A percentile compares a stretch with the other conserved stretches of the same genome.
Conservation (phyloP, 2,797 vertebrate genomes). For the Crocidura indochinensis region DNA sequence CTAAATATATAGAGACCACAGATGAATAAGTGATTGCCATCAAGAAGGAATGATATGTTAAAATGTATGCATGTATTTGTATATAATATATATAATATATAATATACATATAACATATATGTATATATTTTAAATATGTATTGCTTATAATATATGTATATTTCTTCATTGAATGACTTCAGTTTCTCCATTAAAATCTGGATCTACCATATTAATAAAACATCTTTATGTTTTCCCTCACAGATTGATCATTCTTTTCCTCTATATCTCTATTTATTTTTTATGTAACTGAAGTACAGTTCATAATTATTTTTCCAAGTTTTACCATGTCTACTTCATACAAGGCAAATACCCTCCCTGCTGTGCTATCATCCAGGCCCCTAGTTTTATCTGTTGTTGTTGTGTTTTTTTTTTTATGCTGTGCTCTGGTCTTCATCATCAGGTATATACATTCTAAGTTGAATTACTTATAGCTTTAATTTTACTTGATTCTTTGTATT, state of each 20-base stretch:
- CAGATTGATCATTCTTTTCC: background rate
- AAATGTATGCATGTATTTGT: too few relatives aligned
- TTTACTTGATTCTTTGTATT: background rate
- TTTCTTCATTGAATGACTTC: too few relatives aligned
- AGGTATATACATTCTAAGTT: background rate
- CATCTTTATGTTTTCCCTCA: background rate
- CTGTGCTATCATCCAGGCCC: too few relatives aligned
- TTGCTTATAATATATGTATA: too few relatives aligned
- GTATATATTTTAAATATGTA: too few relatives aligned
- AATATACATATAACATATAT: too few relatives aligned
- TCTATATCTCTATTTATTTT: background rate
- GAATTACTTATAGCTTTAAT: background rate
- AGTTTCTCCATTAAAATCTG: background rate
- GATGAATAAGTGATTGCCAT: slow-evolving; percentile 43
- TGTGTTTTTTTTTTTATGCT: background rate
- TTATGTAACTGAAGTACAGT: background rate
- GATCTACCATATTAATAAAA: background rate
- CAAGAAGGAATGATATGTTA: background rate
- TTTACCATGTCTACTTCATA: too few relatives aligned
- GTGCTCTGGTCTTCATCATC: background rate
- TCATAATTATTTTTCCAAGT: background rate
- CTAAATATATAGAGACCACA: slow-evolving; percentile 28
- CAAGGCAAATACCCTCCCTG: too few relatives aligned
- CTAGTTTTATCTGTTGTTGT: background rate
- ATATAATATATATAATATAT: too few relatives aligned